Conservation (phyloP, 2,797 vertebrate species). For the Orientallactaga sibirica region DNA sequence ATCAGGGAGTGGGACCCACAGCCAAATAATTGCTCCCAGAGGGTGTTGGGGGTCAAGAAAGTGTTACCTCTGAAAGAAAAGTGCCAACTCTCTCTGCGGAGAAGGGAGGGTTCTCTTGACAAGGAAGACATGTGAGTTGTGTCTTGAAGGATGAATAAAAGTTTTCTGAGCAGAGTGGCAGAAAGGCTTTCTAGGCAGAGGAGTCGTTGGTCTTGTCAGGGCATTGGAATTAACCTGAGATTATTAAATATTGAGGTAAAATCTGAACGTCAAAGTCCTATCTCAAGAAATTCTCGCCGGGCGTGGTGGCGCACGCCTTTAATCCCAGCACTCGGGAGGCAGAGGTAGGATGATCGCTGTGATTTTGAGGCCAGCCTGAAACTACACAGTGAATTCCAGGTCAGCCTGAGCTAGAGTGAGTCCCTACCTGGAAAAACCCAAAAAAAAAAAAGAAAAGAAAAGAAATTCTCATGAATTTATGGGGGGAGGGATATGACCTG, state of each 20-base stretch:
- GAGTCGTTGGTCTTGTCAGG: not conserved
- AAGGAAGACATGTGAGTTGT: not conserved
- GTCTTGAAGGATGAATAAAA: not conserved
- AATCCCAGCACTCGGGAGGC: no score
- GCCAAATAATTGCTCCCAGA: not conserved
- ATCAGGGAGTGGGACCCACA: not conserved
- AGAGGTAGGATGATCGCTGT: no score
- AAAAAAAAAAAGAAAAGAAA: no score
- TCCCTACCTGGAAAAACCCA: no score
- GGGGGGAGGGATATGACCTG: not conserved
- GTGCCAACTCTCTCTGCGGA: not conserved
- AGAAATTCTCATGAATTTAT: not conserved
- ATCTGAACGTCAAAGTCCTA: not conserved
- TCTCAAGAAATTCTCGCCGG: not conserved
- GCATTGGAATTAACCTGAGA: not conserved
- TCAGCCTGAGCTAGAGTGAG: no score
- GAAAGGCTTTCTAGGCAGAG: not conserved
- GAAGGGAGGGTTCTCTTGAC: not conserved
- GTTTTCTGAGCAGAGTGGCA: conserved; percentile 26
- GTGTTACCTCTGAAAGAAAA: not conserved
- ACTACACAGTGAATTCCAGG: no score
- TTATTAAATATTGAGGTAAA: not conserved
- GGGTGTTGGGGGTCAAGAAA: no score
- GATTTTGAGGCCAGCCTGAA: no score
- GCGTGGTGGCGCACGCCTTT: no score